phyloP scores from a whole-genome alignment of 2,888 invertebrate genomes.

The Callimorpha dominula region DNA sequence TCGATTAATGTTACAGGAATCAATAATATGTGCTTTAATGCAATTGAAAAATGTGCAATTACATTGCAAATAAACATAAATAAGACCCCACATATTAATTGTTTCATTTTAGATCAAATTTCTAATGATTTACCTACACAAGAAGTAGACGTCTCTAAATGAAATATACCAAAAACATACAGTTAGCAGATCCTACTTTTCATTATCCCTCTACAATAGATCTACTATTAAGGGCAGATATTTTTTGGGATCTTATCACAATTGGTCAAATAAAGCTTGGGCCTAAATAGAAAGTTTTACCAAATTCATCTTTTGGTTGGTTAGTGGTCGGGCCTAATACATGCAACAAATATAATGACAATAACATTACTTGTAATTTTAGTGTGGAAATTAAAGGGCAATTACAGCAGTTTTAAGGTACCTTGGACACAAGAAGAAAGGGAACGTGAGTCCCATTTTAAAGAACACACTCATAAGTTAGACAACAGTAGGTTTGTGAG shows the following conservation, averaged over 20 bases:
- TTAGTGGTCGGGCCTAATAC: background rate
- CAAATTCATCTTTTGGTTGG: slow-evolving; percentile 11
- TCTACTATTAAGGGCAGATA: background rate
- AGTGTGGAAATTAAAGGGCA: background rate
- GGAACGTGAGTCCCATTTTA: background rate
- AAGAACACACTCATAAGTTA: background rate
- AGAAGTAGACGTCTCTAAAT: background rate
- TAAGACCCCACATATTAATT: slow-evolving; percentile 4
- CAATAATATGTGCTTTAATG: slow-evolving; percentile 17
- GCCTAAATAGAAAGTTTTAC: background rate
- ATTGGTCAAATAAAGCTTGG: background rate
- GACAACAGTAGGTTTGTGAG: background rate
- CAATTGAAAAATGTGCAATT: slow-evolving; percentile 26
- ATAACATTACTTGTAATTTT: background rate
- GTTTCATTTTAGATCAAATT: slow-evolving; percentile 37
- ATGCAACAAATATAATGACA: background rate
- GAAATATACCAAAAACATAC: slow-evolving; percentile 15
- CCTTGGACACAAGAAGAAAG: background rate
- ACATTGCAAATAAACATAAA: background rate
- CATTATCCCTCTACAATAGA: slow-evolving; percentile 7
- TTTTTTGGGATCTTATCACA: background rate
- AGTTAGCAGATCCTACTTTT: slow-evolving; percentile 26
- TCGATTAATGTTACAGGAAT: slow-evolving; percentile 29
- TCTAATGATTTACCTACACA: slow-evolving; percentile 15
- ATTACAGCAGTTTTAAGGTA: background rate